These are phyloP conservation scores for Stegodyphus mimosarum DNA, from an alignment of 1,140 invertebrate genomes.

Conservation along the genomic window DNA sequence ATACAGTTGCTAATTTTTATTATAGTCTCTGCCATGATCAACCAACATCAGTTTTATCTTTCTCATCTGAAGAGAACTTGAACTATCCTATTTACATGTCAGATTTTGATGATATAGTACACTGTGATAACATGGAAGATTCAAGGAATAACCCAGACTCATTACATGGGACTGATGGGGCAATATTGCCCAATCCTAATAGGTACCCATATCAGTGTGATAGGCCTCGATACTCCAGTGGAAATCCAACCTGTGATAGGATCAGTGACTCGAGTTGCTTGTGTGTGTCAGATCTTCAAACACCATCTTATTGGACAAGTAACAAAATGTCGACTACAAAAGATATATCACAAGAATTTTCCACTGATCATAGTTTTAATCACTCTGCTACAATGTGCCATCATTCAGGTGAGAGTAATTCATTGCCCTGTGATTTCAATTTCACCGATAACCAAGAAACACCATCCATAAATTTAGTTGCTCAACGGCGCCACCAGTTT, in stretches of 20 bases:
- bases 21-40: constrained; percentile 42
- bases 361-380: neutral
- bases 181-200: neutral
- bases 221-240: constrained; percentile 3
- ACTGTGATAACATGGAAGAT: constrained; percentile 57
- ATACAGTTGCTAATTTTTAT: constrained; percentile 46
- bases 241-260: constrained; percentile 47
- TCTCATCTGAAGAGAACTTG: constrained; percentile 47
- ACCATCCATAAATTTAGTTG: constrained; percentile 64
- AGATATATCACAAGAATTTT: neutral
- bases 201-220: constrained; percentile 11
- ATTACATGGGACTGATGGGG: neutral
- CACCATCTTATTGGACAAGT: neutral
- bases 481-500: constrained; percentile 78
- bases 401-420: constrained; percentile 24
- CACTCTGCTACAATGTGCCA: neutral
- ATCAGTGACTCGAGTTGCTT: constrained; percentile 16
- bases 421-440: constrained; percentile 22
- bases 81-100: constrained; percentile 56
- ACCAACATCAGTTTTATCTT: constrained; percentile 18
- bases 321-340: constrained; percentile 2
- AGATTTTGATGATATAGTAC: constrained; percentile 53
- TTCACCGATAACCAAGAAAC: constrained; percentile 63
- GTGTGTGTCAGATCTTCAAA: constrained; percentile 4
- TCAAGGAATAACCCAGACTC: constrained; percentile 35